Conservation (phyloP, 2,113 vertebrate genomes). For the Laticauda colubrina region DNA sequence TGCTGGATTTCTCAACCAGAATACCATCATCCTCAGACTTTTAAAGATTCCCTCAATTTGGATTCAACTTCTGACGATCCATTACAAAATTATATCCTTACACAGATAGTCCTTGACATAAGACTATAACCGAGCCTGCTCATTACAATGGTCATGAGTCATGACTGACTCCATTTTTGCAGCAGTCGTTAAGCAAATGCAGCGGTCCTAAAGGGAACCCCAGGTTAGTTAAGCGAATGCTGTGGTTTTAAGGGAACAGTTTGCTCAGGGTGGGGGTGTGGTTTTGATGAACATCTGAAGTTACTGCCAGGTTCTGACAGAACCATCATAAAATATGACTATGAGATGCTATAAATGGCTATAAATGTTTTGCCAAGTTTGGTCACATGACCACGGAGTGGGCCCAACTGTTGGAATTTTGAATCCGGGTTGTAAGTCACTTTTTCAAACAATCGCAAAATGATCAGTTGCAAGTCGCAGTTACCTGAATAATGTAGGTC, state of each 20-base stretch:
- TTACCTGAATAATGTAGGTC: not conserved
- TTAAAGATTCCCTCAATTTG: not conserved
- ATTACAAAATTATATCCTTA: not conserved
- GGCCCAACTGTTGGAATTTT: not conserved
- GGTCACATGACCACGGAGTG: not conserved
- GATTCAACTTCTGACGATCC: not conserved
- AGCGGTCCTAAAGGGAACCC: not conserved
- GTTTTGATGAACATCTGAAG: not conserved
- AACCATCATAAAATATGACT: not conserved
- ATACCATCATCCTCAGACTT: not conserved
- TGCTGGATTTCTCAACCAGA: not conserved
- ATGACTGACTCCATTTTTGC: not conserved
- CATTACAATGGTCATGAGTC: not conserved
- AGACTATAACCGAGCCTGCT: not conserved
- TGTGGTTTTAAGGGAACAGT: not conserved
- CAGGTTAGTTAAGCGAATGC: not conserved
- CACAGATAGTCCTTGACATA: not conserved
- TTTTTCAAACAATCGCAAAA: too few species aligned
- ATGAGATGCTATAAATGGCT: not conserved
- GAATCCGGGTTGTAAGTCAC: not conserved
- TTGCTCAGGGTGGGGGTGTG: not conserved
- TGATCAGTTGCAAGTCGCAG: not conserved
- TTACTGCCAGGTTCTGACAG: not conserved
- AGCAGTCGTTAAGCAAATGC: not conserved
- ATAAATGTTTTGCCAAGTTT: not conserved